Evolutionary conservation across 1,140 invertebrate genomes (phyloP).

Genomic region (Drosophila saltans): DNA sequence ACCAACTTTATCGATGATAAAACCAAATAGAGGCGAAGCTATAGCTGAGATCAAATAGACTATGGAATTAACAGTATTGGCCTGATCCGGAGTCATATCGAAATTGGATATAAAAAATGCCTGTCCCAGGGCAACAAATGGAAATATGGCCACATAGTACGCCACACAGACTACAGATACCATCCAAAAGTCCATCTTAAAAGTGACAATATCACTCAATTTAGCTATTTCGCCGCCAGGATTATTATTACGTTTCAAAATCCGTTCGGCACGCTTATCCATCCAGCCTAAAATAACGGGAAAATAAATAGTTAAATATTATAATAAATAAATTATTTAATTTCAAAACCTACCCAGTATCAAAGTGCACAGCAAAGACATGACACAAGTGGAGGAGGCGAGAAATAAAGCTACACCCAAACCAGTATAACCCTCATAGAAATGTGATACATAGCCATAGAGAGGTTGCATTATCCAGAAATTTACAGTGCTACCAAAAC

Average conservation of each 20-base stretch:
- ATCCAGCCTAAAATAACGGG: constrained; percentile 85
- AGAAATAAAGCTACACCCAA: constrained; percentile 93
- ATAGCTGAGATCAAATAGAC: constrained; percentile 96
- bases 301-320: neutral
- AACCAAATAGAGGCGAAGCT: constrained; percentile 95
- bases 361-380: constrained; percentile 92
- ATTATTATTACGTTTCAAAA: constrained; percentile 87
- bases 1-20: constrained; percentile 95
- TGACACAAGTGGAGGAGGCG: constrained; percentile 90
- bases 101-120: constrained; percentile 96
- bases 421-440: constrained; percentile 88
- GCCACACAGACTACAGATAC: constrained; percentile 94
- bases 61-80: constrained; percentile 94
- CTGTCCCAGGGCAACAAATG: constrained; percentile 97
- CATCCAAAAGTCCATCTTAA: constrained; percentile 94
- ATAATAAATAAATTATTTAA: too few species aligned
- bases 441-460: constrained; percentile 90
- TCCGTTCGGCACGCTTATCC: constrained; percentile 93
- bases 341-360: constrained; percentile 84
- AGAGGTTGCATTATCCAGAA: constrained; percentile 95
- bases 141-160: constrained; percentile 98
- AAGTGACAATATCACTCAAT: constrained; percentile 93
- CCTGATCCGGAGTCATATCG: constrained; percentile 87
- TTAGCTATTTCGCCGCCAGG: constrained; percentile 89
- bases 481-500: constrained; percentile 97